These are phyloP conservation scores for Hemitrygon akajei DNA, from an alignment of 2,797 vertebrate species.

Conservation along the genomic window DNA sequence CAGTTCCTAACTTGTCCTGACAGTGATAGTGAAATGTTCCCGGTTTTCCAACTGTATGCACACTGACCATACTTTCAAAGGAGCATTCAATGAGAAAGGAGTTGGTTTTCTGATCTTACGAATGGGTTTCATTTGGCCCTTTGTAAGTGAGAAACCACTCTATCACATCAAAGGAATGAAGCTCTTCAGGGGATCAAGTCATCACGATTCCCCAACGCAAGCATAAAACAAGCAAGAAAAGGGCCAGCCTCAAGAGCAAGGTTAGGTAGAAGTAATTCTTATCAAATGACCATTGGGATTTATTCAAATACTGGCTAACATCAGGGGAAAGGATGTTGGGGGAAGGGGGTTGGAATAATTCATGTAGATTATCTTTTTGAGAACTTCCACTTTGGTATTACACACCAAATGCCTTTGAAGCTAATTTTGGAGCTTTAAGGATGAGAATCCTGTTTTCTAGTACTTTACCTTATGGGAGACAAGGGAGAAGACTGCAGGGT, in stretches of 20 bases:
- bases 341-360: constrained; percentile 2
- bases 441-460: not conserved
- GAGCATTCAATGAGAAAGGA: not conserved
- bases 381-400: not conserved
- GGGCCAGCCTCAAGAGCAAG: not conserved
- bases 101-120: not conserved
- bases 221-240: not conserved
- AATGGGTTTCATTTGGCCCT: constrained; percentile 27
- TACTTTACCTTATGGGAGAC: not conserved
- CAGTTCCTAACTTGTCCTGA: not conserved
- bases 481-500: not conserved
- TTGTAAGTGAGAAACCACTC: constrained; percentile 12
- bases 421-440: too few species aligned
- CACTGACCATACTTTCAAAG: not conserved
- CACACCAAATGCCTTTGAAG: not conserved
- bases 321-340: not conserved
- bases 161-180: constrained; percentile 1
- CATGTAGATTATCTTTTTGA: constrained; percentile 12
- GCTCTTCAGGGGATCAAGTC: constrained; percentile 3
- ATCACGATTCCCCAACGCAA: not conserved
- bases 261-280: not conserved
- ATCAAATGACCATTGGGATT: constrained; percentile 12
- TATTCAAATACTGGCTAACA: not conserved
- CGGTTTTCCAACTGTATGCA: not conserved
- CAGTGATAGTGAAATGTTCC: not conserved